A percentile compares a stretch with the other conserved stretches of the same genome.
Evolutionary conservation across 1,140 invertebrate species (phyloP).

Genomic region (Lysiphlebus fabarum): DNA sequence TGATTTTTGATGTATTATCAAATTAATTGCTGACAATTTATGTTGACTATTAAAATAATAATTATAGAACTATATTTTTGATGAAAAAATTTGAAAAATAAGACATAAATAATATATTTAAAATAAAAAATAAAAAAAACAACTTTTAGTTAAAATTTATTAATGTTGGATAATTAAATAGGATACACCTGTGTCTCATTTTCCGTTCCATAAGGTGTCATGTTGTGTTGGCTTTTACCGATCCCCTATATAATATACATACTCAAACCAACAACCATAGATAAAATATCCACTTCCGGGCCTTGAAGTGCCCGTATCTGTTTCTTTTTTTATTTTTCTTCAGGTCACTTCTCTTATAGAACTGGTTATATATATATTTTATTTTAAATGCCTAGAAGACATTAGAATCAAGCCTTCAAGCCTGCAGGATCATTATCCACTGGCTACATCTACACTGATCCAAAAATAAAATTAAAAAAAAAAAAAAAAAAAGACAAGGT

Average conservation of each 20-base stretch:
- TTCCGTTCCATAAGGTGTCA: constrained; percentile 14
- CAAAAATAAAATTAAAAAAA: too few relatives aligned
- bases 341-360: not conserved
- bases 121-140: too few relatives aligned
- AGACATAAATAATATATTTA: too few relatives aligned
- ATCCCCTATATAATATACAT: not conserved
- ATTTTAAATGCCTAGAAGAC: not conserved
- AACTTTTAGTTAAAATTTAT: constrained; percentile 39
- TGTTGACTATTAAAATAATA: too few relatives aligned
- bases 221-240: not conserved
- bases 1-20: too few relatives aligned
- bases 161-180: constrained; percentile 45
- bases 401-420: constrained; percentile 7
- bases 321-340: constrained; percentile 1
- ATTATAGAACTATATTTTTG: too few relatives aligned
- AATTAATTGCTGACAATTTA: too few relatives aligned
- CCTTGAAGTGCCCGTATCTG: not conserved
- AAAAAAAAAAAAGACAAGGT: too few relatives aligned
- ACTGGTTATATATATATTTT: not conserved
- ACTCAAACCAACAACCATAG: constrained; percentile 13
- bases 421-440: constrained; percentile 10
- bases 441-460: constrained; percentile 12
- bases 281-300: constrained; percentile 32
- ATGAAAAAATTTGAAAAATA: too few relatives aligned
- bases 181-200: constrained; percentile 36